A percentile compares a stretch with the other conserved stretches of the same genome.
Conservation (phyloP, 2,888 invertebrate species). For the Peribatodes rhomboidaria region DNA sequence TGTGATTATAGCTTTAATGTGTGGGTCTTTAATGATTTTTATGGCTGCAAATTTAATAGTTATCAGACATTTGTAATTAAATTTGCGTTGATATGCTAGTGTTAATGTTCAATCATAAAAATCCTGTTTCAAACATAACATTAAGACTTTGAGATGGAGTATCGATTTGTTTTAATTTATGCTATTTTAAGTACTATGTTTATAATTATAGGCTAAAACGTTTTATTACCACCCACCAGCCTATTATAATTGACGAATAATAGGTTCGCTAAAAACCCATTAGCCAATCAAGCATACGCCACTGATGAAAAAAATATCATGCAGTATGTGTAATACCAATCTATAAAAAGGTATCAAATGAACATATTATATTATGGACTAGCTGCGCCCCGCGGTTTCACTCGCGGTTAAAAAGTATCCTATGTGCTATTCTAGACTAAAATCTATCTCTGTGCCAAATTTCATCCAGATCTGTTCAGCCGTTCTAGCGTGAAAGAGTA, state of each 20-base stretch:
- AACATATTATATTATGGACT: too few relatives aligned
- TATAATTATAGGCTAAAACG: slow-evolving; percentile 10
- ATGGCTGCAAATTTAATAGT: slow-evolving; percentile 22
- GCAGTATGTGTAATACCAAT: too few relatives aligned
- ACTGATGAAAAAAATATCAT: neutral
- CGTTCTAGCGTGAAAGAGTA: too few relatives aligned
- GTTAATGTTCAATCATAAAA: slow-evolving; percentile 14
- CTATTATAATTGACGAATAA: neutral
- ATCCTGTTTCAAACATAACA: slow-evolving; percentile 5
- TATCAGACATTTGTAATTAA: slow-evolving; percentile 20
- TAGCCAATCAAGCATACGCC: neutral
- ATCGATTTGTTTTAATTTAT: neutral
- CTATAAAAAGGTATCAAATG: too few relatives aligned
- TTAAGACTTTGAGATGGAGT: neutral
- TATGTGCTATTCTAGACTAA: too few relatives aligned
- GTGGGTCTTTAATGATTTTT: slow-evolving; percentile 23
- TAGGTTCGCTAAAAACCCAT: neutral
- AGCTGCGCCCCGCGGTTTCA: too few relatives aligned
- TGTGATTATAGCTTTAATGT: slow-evolving; percentile 33
- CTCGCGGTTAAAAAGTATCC: too few relatives aligned
- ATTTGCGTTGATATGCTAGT: slow-evolving; percentile 15
- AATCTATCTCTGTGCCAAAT: too few relatives aligned
- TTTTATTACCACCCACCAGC: slow-evolving; percentile 4
- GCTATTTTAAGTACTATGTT: neutral
- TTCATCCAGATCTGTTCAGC: too few relatives aligned